Evolutionary conservation across 2,113 vertebrate species (phyloP), one percentile per base, ranked within the genome.

Genomic region (Tachycineta bicolor): DNA sequence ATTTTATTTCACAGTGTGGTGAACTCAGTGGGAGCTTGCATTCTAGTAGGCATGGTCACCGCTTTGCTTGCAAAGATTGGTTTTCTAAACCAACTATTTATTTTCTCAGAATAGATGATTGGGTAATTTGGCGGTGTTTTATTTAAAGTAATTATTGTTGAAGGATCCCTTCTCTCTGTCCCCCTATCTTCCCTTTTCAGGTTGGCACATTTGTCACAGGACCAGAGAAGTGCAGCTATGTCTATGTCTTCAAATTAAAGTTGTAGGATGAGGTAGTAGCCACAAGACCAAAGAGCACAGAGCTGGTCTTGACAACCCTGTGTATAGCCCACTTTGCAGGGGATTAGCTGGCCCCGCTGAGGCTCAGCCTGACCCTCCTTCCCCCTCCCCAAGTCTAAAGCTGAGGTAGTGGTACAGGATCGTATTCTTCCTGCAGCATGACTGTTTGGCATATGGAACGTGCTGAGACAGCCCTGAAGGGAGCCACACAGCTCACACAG

Each of bases 391-490:
- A 62, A 21, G 10, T 15, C 37, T 23, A 25, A 82, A 56, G 34
- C 55, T 69, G 25, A 1, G 2, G 24, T 23, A 11, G 15, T 8
- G 31, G 21, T 12, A 12, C 0, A 0, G 58, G n/a, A 43, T 15
- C 1, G 0, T 0, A 0, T 44, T 55, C 24, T 14, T 78, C 83
- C 47, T 47, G 13, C 8, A 22, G 69, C 21, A 17, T 2, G 11
- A 11, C 18, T 2, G 0, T 20, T 19, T 3, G 1, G 28, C 3
- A 2, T 3, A 24, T 2, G 8, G 34, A 64, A 37, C 0, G 0
- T 50, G 28, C 31, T 26, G 59, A 80, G 63, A 14, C 3, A 11
- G 21, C 1, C 2, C 55, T 28, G 37, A 60, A 65, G 26, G 29
- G 55, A 60, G 55, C 24, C 34, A 49, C 46, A 47, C 46, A 47